These are phyloP conservation scores for Solea solea DNA, from an alignment of 2,113 vertebrate species.

Conservation along the genomic window DNA sequence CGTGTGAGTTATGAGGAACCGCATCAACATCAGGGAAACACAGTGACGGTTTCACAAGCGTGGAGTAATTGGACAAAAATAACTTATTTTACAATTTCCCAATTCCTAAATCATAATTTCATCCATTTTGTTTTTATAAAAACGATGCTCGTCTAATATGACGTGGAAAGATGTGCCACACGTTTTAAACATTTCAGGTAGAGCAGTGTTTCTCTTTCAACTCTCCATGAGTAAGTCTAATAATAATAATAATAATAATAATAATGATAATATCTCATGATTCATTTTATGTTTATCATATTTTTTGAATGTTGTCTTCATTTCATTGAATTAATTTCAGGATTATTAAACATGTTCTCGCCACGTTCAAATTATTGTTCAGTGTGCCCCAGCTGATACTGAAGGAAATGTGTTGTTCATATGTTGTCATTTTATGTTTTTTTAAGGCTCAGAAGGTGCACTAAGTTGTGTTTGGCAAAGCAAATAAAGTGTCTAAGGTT, in stretches of 20 bases:
- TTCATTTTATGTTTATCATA: slow-evolving; percentile 5
- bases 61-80: no score
- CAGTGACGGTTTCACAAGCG: background rate
- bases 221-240: background rate
- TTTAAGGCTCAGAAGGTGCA: slow-evolving; percentile 66
- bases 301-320: slow-evolving; percentile 53
- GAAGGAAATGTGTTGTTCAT: slow-evolving; percentile 88
- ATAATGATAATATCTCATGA: background rate
- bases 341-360: slow-evolving; percentile 44
- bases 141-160: background rate
- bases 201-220: background rate
- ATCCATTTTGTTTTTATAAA: background rate
- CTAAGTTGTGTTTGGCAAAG: slow-evolving; percentile 76
- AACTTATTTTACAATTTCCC: background rate
- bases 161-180: background rate
- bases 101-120: background rate
- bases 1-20: background rate
- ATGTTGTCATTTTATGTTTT: slow-evolving; percentile 83
- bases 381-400: slow-evolving; percentile 84
- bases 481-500: background rate
- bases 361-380: slow-evolving; percentile 38
- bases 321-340: slow-evolving; percentile 36
- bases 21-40: background rate
- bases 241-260: no score
- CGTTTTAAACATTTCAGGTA: background rate